These are phyloP conservation scores for Montipora capitata DNA, from an alignment of 92 coral and sea anemone genomes.

Conservation along the genomic window DNA sequence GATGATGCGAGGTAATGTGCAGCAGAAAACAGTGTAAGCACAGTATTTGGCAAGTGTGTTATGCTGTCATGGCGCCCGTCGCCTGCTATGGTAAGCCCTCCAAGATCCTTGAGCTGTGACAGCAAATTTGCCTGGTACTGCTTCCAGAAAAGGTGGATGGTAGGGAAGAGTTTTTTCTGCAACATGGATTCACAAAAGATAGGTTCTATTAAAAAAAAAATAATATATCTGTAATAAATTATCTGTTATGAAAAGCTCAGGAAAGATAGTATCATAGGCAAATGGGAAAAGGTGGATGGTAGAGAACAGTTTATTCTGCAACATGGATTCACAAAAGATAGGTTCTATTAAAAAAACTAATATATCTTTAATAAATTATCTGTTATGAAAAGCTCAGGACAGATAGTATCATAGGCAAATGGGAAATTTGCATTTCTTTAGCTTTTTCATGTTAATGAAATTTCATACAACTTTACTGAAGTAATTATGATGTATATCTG, in stretches of 20 bases:
- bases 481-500: neutral
- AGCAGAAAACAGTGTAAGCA: conserved; percentile 72
- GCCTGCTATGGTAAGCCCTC: conserved; percentile 56
- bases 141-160: conserved; percentile 64
- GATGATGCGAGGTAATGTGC: conserved; percentile 47
- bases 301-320: conserved; percentile 35
- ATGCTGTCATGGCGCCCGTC: conserved; percentile 72
- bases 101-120: conserved; percentile 52
- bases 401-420: neutral
- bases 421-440: neutral
- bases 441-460: neutral
- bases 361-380: neutral
- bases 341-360: neutral
- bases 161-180: conserved; percentile 36
- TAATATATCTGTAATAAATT: conserved; percentile 33
- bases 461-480: neutral
- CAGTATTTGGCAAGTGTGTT: conserved; percentile 77
- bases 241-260: too few species aligned
- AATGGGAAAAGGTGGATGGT: conserved; percentile 54
- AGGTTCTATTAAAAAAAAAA: neutral
- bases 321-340: neutral
- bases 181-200: neutral
- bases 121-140: conserved; percentile 49
- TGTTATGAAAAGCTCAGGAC: neutral
- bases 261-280: neutral